Evolutionary conservation across 2,797 vertebrate genomes (phyloP), one percentile per base, ranked within the genome.

Genomic region (Otolemur crassicaudatus): DNA sequence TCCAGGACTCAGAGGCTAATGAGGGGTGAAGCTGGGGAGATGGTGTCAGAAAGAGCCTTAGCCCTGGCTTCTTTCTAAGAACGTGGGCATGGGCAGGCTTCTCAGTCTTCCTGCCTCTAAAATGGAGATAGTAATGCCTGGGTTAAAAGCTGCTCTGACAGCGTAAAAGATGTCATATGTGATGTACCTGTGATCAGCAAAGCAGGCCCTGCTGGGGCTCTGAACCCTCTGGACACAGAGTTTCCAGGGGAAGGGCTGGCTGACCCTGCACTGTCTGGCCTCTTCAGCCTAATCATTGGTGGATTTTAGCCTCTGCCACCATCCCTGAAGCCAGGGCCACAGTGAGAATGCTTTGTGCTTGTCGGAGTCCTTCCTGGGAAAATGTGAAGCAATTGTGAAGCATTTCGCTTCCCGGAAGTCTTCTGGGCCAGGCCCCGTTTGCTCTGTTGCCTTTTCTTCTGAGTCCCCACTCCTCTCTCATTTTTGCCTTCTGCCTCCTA

Each of bases 171-270:
- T 37, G 2, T 19, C 2, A 0, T 5, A 3, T 23, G 53, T 53
- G 63, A 56, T 25, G 5, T n/a, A 25, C 11, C 0, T 56, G 77
- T 65, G 29, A 40, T 91, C n/a, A 75, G 76, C n/a, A 29, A 20
- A 77, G 6, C 2, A 17, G 27, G 34, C 8, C 43, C 23, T 5
- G 3, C 29, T 7, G 0, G 2, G 40, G 27, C 80, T 84, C 84
- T 2, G 27, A 58, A 83, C 13, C 40, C 6, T 43, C 40, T 43
- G 2, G 14, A 31, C 4, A 27, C 46, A 86, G 2, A 40, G 31
- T 0, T 0, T 14, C 69, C 31, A 4, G 37, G 10, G 29, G 29
- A 37, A 46, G 29, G 14, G 2, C 0, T 10, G 34, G 22, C 7
- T 23, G 49, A 12, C 40, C 70, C 34, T 81, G 61, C 34, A 0